Evolutionary conservation across 2,888 invertebrate genomes (phyloP).

Genomic region (Acrocyrtus sp.): DNA sequence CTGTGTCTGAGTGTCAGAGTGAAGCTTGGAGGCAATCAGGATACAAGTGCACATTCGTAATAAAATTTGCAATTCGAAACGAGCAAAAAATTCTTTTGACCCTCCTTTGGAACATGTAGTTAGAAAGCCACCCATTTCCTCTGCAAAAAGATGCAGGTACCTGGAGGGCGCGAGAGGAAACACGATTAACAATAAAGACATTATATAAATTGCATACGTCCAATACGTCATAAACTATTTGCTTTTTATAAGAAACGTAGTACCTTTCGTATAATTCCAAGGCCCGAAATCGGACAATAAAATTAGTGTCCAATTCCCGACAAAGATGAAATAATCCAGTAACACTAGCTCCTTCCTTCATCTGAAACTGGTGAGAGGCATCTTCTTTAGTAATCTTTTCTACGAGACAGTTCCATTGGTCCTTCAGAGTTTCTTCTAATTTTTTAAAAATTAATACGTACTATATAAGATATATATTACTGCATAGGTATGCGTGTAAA

Average conservation of each 20-base stretch:
- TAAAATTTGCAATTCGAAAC: constrained; percentile 23
- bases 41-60: constrained; percentile 35
- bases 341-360: neutral
- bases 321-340: constrained; percentile 18
- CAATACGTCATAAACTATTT: too few species aligned
- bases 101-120: neutral
- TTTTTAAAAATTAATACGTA: too few species aligned
- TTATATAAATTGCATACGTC: neutral
- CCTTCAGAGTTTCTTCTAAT: too few species aligned
- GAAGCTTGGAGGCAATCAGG: constrained; percentile 34
- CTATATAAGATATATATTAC: too few species aligned
- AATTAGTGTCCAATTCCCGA: neutral
- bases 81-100: neutral
- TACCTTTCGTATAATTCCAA: constrained; percentile 36
- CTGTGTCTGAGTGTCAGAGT: constrained; percentile 24
- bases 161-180: too few species aligned
- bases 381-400: constrained; percentile 9
- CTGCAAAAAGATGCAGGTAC: constrained; percentile 10
- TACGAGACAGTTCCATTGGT: constrained; percentile 22
- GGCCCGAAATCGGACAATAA: constrained; percentile 17
- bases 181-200: too few species aligned
- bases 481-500: too few species aligned
- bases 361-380: neutral
- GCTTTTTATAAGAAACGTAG: too few species aligned
- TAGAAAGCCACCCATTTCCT: neutral